Percentiles rank a stretch among this genome's conserved stretches.
Conservation (phyloP, 2,797 vertebrate genomes). For the Echeneis naucrates region DNA sequence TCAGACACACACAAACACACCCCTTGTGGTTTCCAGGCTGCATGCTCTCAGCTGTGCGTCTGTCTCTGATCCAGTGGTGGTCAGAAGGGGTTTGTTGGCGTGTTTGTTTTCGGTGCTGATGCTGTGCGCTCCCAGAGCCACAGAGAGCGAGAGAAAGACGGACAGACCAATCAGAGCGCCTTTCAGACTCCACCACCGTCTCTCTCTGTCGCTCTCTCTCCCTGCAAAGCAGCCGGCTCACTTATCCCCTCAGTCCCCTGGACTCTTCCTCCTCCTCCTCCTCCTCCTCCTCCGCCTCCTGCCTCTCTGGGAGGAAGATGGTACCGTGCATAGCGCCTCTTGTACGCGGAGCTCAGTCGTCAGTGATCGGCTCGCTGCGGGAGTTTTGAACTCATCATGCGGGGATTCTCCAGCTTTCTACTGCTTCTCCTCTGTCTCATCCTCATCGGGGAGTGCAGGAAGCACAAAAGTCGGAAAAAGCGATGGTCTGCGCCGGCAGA, state of each 20-base stretch:
- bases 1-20: too few species aligned
- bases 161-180: slow-evolving; percentile 74
- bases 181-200: slow-evolving; percentile 43
- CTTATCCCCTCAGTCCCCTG: slow-evolving; percentile 33
- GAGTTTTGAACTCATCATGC: slow-evolving; percentile 81
- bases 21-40: background rate
- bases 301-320: slow-evolving; percentile 48
- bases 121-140: slow-evolving; percentile 51
- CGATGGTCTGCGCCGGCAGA: slow-evolving; percentile 86
- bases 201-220: too few species aligned
- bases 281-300: background rate
- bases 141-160: background rate
- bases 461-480: slow-evolving; percentile 85
- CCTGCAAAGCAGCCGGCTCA: slow-evolving; percentile 23
- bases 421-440: slow-evolving; percentile 84
- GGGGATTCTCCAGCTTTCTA: slow-evolving; percentile 79
- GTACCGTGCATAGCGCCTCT: slow-evolving; percentile 73
- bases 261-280: slow-evolving; percentile 4
- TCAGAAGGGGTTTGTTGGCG: slow-evolving; percentile 8
- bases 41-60: background rate
- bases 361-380: slow-evolving; percentile 61
- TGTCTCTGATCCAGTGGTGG: background rate
- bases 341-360: slow-evolving; percentile 54
- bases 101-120: slow-evolving; percentile 51
- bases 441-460: slow-evolving; percentile 86